These are phyloP conservation scores for Oreortyx pictus DNA, from an alignment of 2,797 vertebrate genomes.

Conservation along the genomic window DNA sequence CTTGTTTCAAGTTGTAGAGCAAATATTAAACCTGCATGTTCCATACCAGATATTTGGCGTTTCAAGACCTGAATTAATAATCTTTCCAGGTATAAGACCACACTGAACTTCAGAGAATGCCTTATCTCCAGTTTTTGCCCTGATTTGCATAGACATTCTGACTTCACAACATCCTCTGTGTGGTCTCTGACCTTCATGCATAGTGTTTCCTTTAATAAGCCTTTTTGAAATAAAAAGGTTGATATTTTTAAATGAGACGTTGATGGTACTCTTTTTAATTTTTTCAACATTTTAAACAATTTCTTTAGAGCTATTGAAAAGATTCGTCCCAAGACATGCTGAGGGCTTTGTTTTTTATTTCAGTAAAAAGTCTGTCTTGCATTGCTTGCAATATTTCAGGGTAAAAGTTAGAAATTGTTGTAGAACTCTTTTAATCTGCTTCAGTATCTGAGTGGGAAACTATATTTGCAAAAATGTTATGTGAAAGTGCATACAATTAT, in stretches of 20 bases:
- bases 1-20: neutral
- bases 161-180: neutral
- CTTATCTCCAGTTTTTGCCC: fast-evolving
- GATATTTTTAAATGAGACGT: neutral
- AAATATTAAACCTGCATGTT: neutral
- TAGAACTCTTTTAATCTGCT: neutral
- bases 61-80: neutral
- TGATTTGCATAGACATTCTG: neutral
- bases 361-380: neutral
- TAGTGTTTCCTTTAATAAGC: neutral
- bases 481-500: neutral
- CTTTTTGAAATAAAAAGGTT: neutral
- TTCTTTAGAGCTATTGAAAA: neutral
- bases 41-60: neutral
- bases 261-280: neutral
- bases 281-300: neutral
- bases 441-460: neutral
- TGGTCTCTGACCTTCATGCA: neutral
- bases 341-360: neutral
- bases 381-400: neutral
- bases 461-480: neutral
- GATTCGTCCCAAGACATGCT: neutral
- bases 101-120: neutral
- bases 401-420: no score
- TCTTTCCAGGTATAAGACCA: neutral